phyloP scores from a whole-genome alignment of 2,888 invertebrate genomes.

The Rugalucina vietnamica region DNA sequence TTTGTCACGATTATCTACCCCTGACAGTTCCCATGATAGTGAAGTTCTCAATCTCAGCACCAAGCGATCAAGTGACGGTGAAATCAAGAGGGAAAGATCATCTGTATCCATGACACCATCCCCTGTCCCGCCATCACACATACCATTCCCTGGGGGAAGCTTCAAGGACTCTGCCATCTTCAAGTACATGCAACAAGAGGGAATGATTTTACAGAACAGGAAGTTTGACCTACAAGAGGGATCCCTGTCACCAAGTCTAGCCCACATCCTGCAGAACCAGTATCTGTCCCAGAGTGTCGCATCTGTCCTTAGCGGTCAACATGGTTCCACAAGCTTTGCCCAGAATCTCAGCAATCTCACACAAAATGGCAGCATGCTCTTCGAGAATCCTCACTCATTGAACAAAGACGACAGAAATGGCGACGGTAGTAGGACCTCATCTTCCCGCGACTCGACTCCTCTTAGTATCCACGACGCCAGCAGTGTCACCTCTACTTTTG shows the following conservation, averaged over 20 bases:
- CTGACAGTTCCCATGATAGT: slow-evolving; percentile 78
- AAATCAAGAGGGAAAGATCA: slow-evolving; percentile 27
- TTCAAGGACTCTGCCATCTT: slow-evolving; percentile 78
- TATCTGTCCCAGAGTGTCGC: slow-evolving; percentile 47
- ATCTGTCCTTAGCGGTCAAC: slow-evolving; percentile 35
- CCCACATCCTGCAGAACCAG: slow-evolving; percentile 58
- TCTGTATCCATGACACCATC: neutral
- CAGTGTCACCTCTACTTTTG: neutral
- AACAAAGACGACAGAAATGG: slow-evolving; percentile 8
- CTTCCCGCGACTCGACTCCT: neutral
- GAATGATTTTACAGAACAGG: slow-evolving; percentile 64
- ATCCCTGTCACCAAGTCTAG: slow-evolving; percentile 48
- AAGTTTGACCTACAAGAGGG: slow-evolving; percentile 43
- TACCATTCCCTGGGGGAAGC: slow-evolving; percentile 45
- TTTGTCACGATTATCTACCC: slow-evolving; percentile 57
- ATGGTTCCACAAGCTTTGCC: slow-evolving; percentile 15
- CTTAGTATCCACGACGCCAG: neutral
- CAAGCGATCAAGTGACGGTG: slow-evolving; percentile 54
- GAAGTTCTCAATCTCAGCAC: slow-evolving; percentile 92
- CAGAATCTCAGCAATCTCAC: slow-evolving; percentile 4
- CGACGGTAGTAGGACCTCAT: slow-evolving; percentile 15
- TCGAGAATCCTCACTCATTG: slow-evolving; percentile 24
- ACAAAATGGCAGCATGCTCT: slow-evolving; percentile 40
- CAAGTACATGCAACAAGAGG: slow-evolving; percentile 82
- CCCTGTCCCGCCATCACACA: slow-evolving; percentile 15